Conservation (phyloP, 2,888 invertebrate species). For the Hybos culiciformis region DNA sequence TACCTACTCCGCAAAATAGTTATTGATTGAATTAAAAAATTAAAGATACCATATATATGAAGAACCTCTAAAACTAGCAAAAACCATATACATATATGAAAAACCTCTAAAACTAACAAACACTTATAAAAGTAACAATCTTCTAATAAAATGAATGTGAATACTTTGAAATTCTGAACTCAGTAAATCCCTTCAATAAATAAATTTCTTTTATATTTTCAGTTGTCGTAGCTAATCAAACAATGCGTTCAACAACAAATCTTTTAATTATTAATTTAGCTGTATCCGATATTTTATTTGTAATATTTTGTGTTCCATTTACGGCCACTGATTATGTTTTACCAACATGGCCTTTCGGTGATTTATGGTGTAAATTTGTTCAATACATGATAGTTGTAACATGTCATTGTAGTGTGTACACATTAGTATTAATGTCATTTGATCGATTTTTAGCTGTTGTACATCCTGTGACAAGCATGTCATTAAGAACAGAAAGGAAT, state of each 20-base stretch:
- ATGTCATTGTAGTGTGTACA: constrained; percentile 87
- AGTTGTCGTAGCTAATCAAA: constrained; percentile 75
- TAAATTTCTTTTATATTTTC: constrained; percentile 14
- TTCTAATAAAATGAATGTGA: too few species aligned
- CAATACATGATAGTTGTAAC: constrained; percentile 87
- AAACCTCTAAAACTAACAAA: too few species aligned
- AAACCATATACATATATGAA: too few species aligned
- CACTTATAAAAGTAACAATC: too few species aligned
- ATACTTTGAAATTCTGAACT: too few species aligned
- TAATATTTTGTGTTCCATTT: constrained; percentile 87
- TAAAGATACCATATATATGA: too few species aligned
- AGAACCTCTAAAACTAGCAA: too few species aligned
- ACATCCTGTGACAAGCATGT: constrained; percentile 80
- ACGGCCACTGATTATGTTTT: constrained; percentile 83
- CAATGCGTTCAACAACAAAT: constrained; percentile 89
- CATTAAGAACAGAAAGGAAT: constrained; percentile 67
- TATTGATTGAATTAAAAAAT: too few species aligned
- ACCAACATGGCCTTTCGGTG: constrained; percentile 82
- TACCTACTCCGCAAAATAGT: too few species aligned
- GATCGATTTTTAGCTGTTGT: constrained; percentile 89
- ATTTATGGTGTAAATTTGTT: constrained; percentile 69
- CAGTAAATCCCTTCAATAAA: too few species aligned
- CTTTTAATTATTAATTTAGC: constrained; percentile 82
- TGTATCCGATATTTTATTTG: constrained; percentile 79
- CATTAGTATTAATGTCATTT: constrained; percentile 83